phyloP scores from a whole-genome alignment of 2,113 vertebrate genomes.

The Clarias macrocephalus region DNA sequence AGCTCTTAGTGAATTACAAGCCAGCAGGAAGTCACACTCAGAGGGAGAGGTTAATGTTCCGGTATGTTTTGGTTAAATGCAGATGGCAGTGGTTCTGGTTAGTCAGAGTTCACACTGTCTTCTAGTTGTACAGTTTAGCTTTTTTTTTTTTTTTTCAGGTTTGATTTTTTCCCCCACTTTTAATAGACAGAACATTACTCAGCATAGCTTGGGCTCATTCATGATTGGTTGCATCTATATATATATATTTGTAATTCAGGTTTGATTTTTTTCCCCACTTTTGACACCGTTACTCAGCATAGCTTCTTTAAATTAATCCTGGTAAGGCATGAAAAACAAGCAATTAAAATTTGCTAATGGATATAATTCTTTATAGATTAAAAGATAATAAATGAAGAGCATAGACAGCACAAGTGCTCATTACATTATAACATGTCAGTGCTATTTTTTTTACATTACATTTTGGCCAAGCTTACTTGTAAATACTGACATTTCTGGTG shows the following conservation, averaged over 20 bases:
- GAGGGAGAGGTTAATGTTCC: slow-evolving; percentile 37
- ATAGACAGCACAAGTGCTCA: background rate
- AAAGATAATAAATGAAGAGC: background rate
- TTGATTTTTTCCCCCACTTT: background rate
- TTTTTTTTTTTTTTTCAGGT: background rate
- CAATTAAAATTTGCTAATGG: background rate
- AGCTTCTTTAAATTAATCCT: slow-evolving; percentile 7
- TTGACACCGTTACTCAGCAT: slow-evolving; percentile 11
- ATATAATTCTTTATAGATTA: slow-evolving; percentile 4
- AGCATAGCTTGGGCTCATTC: background rate
- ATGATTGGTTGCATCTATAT: no score
- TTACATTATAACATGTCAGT: background rate
- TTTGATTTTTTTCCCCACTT: background rate
- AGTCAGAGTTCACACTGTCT: slow-evolving; percentile 2
- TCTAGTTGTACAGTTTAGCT: background rate
- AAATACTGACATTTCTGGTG: background rate
- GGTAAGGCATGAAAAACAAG: background rate
- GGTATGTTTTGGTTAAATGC: slow-evolving; percentile 6
- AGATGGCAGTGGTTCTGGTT: slow-evolving; percentile 1
- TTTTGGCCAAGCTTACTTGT: background rate
- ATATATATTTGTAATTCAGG: background rate
- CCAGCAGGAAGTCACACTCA: slow-evolving; percentile 24
- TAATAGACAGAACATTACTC: slow-evolving; percentile 5
- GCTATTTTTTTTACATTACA: background rate
- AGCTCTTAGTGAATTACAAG: slow-evolving; percentile 15